Conservation (phyloP, 2,113 vertebrate genomes). For the Istiophorus platypterus region DNA sequence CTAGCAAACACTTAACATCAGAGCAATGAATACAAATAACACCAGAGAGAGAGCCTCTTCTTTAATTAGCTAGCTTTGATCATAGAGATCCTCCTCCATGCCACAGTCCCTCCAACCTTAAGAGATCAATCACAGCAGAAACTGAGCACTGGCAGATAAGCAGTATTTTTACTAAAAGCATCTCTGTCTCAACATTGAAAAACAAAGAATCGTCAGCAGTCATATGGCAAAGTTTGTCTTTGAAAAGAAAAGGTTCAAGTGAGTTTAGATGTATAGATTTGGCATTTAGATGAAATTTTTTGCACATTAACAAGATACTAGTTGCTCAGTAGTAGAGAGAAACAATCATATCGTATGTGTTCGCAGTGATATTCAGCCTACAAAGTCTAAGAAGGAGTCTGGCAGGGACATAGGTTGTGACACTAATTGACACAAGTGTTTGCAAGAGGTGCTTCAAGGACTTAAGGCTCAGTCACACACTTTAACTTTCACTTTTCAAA, state of each 20-base stretch:
- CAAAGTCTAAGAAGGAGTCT: not conserved
- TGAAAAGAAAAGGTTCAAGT: constrained; percentile 56
- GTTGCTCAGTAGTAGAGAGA: not conserved
- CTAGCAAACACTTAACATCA: constrained; percentile 83
- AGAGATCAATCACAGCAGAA: constrained; percentile 76
- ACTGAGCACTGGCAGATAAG: constrained; percentile 57
- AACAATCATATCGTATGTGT: not conserved
- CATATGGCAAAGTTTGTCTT: constrained; percentile 62
- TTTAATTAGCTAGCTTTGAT: constrained; percentile 84
- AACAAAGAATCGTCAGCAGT: constrained; percentile 59
- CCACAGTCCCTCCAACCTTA: constrained; percentile 58
- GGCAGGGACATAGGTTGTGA: constrained; percentile 35
- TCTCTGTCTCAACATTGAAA: constrained; percentile 69
- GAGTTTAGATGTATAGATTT: constrained; percentile 32
- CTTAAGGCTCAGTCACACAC: constrained; percentile 23
- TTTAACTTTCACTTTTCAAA: constrained; percentile 1
- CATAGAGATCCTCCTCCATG: constrained; percentile 70
- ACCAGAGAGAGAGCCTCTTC: constrained; percentile 71
- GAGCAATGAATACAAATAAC: constrained; percentile 81
- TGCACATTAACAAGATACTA: constrained; percentile 17
- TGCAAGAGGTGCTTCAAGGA: constrained; percentile 31
- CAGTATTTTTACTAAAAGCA: constrained; percentile 76
- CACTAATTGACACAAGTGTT: constrained; percentile 47
- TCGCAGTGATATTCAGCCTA: not conserved
- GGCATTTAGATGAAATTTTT: constrained; percentile 23